Conservation (phyloP, 2,113 vertebrate genomes). For the Nothobranchius furzeri region DNA sequence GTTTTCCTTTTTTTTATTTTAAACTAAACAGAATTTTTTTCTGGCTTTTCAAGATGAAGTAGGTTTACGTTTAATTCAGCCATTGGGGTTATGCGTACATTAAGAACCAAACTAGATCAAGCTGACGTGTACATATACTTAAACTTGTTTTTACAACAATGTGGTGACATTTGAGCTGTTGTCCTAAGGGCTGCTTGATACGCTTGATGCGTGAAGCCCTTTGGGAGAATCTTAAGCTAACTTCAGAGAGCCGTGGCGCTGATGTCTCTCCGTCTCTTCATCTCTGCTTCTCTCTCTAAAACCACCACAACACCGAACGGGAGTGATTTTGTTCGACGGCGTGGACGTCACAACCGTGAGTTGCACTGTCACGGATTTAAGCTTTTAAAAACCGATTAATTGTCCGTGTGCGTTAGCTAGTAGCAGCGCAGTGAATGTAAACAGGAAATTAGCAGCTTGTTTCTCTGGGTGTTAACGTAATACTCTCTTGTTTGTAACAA, state of each 20-base stretch:
- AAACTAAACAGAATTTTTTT: neutral
- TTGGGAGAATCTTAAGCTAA: neutral
- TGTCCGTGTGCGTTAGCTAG: conserved; percentile 24
- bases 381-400: neutral
- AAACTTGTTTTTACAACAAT: neutral
- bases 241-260: conserved; percentile 15
- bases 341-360: conserved; percentile 20
- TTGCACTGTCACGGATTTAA: neutral
- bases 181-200: neutral
- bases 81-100: rapidly evolving
- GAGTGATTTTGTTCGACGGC: neutral
- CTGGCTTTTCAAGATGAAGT: conserved; percentile 18
- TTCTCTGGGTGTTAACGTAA: neutral
- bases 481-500: neutral
- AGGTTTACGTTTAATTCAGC: conserved; percentile 4
- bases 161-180: neutral
- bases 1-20: neutral
- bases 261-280: neutral
- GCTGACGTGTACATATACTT: neutral
- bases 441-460: neutral
- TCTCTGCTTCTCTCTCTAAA: conserved; percentile 1
- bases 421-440: neutral
- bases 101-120: rapidly evolving
- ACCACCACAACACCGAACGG: neutral
- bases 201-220: conserved; percentile 17